Evolutionary conservation across 2,113 vertebrate species (phyloP).

Genomic region (Brachionichthys hirsutus): DNA sequence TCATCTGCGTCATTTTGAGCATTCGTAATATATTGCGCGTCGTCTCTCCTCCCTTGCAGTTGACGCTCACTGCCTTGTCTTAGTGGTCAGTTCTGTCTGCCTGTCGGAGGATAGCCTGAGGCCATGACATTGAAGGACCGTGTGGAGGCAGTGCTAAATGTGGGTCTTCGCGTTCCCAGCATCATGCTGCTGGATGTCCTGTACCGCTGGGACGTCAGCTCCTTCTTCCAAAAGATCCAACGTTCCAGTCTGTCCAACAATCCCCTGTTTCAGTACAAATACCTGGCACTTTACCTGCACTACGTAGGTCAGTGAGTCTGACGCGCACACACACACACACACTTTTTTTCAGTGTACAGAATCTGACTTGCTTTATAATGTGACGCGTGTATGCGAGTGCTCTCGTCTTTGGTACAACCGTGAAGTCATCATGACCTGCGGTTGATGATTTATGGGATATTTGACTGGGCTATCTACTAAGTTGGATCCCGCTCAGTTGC

Average conservation of each 20-base stretch:
- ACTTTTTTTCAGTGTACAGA: neutral
- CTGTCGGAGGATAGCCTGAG: conserved; percentile 65
- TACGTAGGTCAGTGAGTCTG: conserved; percentile 86
- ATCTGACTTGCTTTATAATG: no score
- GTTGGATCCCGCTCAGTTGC: no score
- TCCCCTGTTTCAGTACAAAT: conserved; percentile 98
- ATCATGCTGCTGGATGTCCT: conserved; percentile 98
- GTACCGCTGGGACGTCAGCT: conserved; percentile 98
- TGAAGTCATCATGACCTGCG: no score
- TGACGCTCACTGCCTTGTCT: conserved; percentile 22
- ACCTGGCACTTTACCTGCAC: conserved; percentile 98
- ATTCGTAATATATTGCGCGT: neutral
- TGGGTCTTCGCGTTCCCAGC: conserved; percentile 95
- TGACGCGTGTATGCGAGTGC: no score
- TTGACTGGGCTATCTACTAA: no score
- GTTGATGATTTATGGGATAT: no score
- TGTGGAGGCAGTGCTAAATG: conserved; percentile 94
- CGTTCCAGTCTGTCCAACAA: conserved; percentile 95
- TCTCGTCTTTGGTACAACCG: no score
- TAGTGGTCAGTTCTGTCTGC: conserved; percentile 59
- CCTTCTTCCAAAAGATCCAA: conserved; percentile 99
- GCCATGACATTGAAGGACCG: conserved; percentile 92
- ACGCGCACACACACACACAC: neutral
- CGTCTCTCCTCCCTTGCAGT: conserved; percentile 28
- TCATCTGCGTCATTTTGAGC: neutral